These are phyloP conservation scores for Azemiops feae DNA, from an alignment of 2,113 vertebrate species.

Conservation along the genomic window DNA sequence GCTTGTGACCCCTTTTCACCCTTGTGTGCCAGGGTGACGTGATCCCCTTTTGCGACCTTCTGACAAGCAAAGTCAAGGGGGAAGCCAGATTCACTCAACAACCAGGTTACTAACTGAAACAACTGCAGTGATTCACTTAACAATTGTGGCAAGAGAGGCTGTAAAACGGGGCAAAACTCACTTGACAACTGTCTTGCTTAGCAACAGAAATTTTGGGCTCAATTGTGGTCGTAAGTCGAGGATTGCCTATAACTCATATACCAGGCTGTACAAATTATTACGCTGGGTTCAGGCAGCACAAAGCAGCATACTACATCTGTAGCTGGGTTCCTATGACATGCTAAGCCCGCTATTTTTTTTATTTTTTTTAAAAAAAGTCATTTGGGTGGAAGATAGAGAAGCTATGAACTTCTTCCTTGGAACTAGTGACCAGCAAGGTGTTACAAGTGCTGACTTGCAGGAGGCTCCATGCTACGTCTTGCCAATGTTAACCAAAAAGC, in stretches of 20 bases:
- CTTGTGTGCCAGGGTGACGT: rapidly evolving
- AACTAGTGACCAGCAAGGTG: background rate
- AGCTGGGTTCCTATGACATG: background rate
- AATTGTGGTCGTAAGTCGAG: background rate
- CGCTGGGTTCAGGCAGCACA: background rate
- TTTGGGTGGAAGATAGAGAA: background rate
- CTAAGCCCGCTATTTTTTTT: background rate
- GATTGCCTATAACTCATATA: background rate
- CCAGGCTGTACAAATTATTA: background rate
- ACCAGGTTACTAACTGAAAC: background rate
- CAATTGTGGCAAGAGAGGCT: background rate
- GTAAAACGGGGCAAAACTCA: background rate
- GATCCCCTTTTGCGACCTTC: no score
- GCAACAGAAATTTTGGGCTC: background rate
- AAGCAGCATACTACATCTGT: background rate
- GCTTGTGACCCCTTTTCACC: background rate
- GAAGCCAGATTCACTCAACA: background rate
- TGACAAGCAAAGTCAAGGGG: no score
- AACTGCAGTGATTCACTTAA: background rate
- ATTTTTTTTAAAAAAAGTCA: background rate
- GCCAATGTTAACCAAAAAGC: background rate
- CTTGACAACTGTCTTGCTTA: background rate
- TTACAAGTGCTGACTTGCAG: background rate
- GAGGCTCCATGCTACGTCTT: background rate
- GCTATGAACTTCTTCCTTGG: background rate